Evolutionary conservation across 2,797 vertebrate species (phyloP).

Genomic region (Peromyscus eremicus): DNA sequence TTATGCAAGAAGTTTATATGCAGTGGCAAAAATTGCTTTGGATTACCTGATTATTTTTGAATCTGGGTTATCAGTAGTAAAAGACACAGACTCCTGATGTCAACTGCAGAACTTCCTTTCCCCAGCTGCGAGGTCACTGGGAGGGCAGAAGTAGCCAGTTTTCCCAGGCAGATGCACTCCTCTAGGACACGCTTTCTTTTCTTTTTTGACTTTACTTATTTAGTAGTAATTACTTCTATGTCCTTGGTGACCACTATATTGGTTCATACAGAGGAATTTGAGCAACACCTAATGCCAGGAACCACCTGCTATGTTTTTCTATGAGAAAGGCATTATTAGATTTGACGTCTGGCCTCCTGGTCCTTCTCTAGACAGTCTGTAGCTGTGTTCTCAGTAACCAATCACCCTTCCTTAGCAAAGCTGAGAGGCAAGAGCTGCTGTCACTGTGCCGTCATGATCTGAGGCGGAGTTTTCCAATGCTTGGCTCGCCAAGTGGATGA

Average conservation of each 20-base stretch:
- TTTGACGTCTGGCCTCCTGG: background rate
- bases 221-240: background rate
- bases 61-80: constrained; percentile 78
- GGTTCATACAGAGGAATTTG: background rate
- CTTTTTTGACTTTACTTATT: background rate
- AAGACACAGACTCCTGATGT: constrained; percentile 55
- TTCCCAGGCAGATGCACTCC: background rate
- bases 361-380: background rate
- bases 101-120: constrained; percentile 1
- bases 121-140: background rate
- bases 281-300: background rate
- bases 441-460: background rate
- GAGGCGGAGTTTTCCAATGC: background rate
- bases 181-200: background rate
- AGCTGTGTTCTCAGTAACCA: background rate
- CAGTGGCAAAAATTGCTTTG: constrained; percentile 80
- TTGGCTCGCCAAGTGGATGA: background rate
- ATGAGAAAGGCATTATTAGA: background rate
- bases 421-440: background rate
- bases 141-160: background rate
- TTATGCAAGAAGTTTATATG: constrained; percentile 80
- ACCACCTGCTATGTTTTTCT: background rate
- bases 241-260: background rate
- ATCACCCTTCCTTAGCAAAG: constrained; percentile 20
- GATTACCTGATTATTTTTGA: constrained; percentile 83